Base-by-base conservation (phyloP, 2,113 vertebrate genomes). In the Oreochromis aureus region DNA sequence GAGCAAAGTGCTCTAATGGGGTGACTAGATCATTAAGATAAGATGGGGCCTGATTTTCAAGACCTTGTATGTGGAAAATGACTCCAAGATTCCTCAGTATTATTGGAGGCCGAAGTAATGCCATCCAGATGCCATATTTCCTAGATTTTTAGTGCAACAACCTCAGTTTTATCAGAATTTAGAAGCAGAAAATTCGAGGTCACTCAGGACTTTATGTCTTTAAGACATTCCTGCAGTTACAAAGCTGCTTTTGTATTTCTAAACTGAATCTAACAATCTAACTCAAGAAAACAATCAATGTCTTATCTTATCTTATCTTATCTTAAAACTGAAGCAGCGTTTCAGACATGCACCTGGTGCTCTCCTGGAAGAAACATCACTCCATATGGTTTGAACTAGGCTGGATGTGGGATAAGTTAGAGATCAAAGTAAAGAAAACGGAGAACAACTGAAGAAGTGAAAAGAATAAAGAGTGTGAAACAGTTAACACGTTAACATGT, bases 141-240 rank as follows among this genome's bases (percentile, higher is more conserved):
- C 27, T 13, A 56, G 55, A 56, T 27, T 7, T 27, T 56, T 27
- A 13, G 55, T 56, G 22, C 24, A 27, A 58, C 7, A 58, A 30
- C 4, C 13, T 58, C 56, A 2, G 56, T 59, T 59, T 59, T 16
- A 58, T 58, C 55, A 15, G 6, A 58, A 58, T 58, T 58, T 15
- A 58, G 55, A 59, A 59, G 24, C 56, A 59, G 24, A 59, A 59
- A 32, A 10, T 59, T 59, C 2, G 0, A 59, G 27, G 56, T 32
- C 27, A 32, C 32, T 18, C 58, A 18, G 58, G 58, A 32, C 27
- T 0, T 59, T 0, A 0, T 59, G 58, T 32, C 2, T 59, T 59
- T 59, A 59, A 32, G 56, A 32, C 2, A 32, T 59, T 59, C 58
- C 27, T 32, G 27, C 7, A 18, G 15, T 59, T 59, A 32, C 12